These are phyloP conservation scores for Sigmodon hispidus DNA, from an alignment of 2,113 vertebrate genomes.

Conservation along the genomic window DNA sequence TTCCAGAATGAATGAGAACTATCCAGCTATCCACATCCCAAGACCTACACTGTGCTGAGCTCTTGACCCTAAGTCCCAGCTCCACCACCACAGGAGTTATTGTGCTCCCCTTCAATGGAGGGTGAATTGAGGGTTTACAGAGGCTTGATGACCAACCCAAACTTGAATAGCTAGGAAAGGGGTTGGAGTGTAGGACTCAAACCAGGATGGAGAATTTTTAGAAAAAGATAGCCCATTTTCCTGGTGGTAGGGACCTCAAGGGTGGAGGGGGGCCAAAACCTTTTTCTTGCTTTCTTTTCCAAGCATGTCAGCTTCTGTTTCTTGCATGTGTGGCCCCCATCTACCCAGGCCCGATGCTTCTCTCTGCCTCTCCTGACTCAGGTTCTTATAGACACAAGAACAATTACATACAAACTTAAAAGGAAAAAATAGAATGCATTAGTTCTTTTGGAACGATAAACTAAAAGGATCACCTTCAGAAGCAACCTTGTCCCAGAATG, in stretches of 20 bases:
- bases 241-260: too few species aligned
- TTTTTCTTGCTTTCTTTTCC: background rate
- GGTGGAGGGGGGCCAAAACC: background rate
- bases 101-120: background rate
- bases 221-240: background rate
- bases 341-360: background rate
- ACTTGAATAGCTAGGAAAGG: background rate
- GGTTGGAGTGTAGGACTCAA: background rate
- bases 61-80: background rate
- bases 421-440: background rate
- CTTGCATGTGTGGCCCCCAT: background rate
- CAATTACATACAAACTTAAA: background rate
- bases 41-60: rapidly evolving
- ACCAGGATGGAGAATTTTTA: background rate
- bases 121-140: background rate
- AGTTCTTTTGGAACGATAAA: background rate
- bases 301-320: background rate
- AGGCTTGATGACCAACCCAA: background rate
- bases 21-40: rapidly evolving
- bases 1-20: background rate
- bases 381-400: background rate
- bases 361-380: background rate
- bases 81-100: too few species aligned
- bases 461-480: background rate
- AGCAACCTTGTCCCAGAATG: background rate